Conservation (phyloP, 2,888 invertebrate genomes). For the Anthrax anthrax region DNA sequence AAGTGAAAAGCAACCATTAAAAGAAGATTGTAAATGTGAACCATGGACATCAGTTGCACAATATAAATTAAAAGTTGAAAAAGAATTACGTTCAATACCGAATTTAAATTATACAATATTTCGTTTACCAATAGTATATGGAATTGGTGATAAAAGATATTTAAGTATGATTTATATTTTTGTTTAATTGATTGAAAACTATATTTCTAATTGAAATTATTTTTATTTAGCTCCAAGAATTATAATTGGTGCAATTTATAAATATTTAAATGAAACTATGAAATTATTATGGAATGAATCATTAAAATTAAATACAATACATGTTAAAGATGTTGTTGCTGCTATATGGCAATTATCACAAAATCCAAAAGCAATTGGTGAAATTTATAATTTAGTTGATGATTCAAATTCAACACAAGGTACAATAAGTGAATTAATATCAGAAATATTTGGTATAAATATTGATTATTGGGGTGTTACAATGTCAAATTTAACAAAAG, state of each 20-base stretch:
- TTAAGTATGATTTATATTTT: slow-evolving; percentile 45
- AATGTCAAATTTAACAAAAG: slow-evolving; percentile 68
- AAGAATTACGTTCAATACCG: slow-evolving; percentile 51
- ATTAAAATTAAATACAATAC: slow-evolving; percentile 74
- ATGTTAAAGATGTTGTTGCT: slow-evolving; percentile 68
- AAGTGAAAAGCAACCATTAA: slow-evolving; percentile 61
- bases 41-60: slow-evolving; percentile 77
- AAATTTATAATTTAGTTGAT: slow-evolving; percentile 74
- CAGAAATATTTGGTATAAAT: slow-evolving; percentile 71
- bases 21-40: slow-evolving; percentile 59
- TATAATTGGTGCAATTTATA: slow-evolving; percentile 77
- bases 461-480: slow-evolving; percentile 77
- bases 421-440: slow-evolving; percentile 60
- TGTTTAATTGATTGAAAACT: neutral
- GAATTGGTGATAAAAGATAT: slow-evolving; percentile 66
- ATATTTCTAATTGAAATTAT: neutral
- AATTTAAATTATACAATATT: slow-evolving; percentile 61
- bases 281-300: slow-evolving; percentile 79
- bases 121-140: slow-evolving; percentile 76
- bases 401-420: slow-evolving; percentile 74
- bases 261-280: slow-evolving; percentile 78
- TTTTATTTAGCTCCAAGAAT: slow-evolving; percentile 57
- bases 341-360: slow-evolving; percentile 63
- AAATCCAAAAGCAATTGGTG: slow-evolving; percentile 37
- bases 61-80: slow-evolving; percentile 72